These are phyloP conservation scores for Psittacula derbiana DNA, from an alignment of 2,797 vertebrate species.

Conservation along the genomic window DNA sequence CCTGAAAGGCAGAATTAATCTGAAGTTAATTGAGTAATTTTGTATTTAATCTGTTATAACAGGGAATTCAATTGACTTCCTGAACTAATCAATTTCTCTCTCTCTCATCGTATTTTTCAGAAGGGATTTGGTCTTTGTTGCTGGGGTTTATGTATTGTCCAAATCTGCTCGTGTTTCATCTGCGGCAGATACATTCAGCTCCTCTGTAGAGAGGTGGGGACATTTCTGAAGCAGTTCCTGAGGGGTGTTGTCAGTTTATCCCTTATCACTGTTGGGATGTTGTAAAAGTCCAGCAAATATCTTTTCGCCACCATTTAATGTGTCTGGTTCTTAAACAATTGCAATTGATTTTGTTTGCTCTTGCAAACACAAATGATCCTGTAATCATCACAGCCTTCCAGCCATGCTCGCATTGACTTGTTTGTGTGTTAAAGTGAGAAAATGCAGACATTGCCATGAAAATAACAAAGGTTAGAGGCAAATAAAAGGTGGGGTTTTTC, in stretches of 20 bases:
- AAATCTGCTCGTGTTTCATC: not conserved
- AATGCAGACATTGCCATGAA: slow-evolving; percentile 31
- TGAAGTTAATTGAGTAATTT: slow-evolving; percentile 27
- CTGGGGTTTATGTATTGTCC: not conserved
- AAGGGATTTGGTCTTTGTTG: not conserved
- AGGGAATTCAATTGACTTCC: not conserved
- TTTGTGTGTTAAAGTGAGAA: slow-evolving; percentile 43
- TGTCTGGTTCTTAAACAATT: slow-evolving; percentile 49
- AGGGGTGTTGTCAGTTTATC: not conserved
- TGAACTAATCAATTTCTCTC: not conserved
- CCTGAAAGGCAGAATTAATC: slow-evolving; percentile 31
- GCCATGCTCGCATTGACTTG: slow-evolving; percentile 36
- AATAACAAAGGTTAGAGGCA: not conserved
- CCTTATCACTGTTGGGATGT: not conserved
- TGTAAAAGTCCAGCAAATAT: slow-evolving; percentile 8
- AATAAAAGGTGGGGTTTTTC: not conserved
- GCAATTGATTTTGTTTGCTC: slow-evolving; percentile 71
- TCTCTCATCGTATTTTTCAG: not conserved
- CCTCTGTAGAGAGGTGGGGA: not conserved
- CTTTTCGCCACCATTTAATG: slow-evolving; percentile 37
- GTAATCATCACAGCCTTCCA: slow-evolving; percentile 62
- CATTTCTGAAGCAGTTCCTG: not conserved
- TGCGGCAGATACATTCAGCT: not conserved
- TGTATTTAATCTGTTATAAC: slow-evolving; percentile 21
- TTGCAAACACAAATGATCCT: slow-evolving; percentile 67